Base-by-base conservation (phyloP, 1,140 invertebrate species). In the Lucilia cuprina region DNA sequence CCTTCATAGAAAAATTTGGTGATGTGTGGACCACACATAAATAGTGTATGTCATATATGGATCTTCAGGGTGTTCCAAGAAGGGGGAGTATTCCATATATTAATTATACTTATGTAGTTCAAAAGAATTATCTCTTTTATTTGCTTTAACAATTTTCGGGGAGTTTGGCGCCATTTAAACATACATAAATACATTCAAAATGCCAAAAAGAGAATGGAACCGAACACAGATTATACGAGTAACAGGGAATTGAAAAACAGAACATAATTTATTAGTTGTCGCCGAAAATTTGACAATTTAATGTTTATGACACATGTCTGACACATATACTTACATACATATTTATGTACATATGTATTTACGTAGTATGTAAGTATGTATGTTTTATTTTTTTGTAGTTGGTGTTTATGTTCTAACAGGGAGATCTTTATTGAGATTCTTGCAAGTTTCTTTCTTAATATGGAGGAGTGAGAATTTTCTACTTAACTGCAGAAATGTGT, bases 201-300 rank as follows among this genome's bases (percentile, higher is more conserved):
- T 2, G 25, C 25, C 41, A 8, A 41, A 41, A 41, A 41, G 41
- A 41, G 41, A 41, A 41, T 41, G 41, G 41, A 41, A 41, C 41
- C 41, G 41, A 41, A 41, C 41, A 41, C 41, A 41, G 41, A 41
- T 41, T 41, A 41, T 41, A 41, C 41, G 5, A 41, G 41, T 7
- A 41, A 41, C 41, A 34, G 35, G 25, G n/a, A 55, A 74, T 21
- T 78, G 75, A 47, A 75, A 50, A 83, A 83, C 74, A 41, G 25
- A 47, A 55, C 84, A 84, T 85, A 85, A 85, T 85, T 85, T 85
- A 85, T 85, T 85, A 83, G 77, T 82, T 85, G 84, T 85, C 84
- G 82, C 60, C 82, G 70, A 82, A 85, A 60, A 82, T 85, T 85
- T 85, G 84, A 85, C 84, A 83, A 77, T 85, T 84, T 82, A 84